A percentile compares a stretch with the other conserved stretches of the same genome.
Evolutionary conservation across 2,888 invertebrate species (phyloP).

Genomic region (Hypena proboscidalis): DNA sequence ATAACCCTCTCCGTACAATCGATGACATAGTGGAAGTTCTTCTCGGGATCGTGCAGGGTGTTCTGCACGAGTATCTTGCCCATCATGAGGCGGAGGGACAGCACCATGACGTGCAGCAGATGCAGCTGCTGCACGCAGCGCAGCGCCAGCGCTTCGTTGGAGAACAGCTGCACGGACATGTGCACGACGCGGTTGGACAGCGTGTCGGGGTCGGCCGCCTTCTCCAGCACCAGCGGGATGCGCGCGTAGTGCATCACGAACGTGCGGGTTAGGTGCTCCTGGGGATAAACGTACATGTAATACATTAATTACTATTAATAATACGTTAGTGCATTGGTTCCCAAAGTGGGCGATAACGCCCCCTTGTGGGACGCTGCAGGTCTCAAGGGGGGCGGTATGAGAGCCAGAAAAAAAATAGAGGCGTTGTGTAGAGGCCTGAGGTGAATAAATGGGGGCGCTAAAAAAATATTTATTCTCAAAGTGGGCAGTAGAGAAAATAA

Average conservation of each 20-base stretch:
- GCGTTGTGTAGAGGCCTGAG: no score
- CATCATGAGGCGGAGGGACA: constrained; percentile 95
- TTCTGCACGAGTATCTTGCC: constrained; percentile 94
- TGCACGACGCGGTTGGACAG: constrained; percentile 98
- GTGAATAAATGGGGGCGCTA: no score
- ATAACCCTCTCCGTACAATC: constrained; percentile 96
- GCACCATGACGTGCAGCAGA: constrained; percentile 97
- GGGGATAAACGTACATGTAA: constrained; percentile 18
- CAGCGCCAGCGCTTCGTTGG: constrained; percentile 95
- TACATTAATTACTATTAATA: not conserved
- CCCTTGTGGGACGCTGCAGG: no score
- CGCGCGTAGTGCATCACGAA: constrained; percentile 98
- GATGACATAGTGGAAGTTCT: constrained; percentile 95
- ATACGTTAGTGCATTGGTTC: no score
- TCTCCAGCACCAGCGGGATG: constrained; percentile 95
- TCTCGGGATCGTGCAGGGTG: constrained; percentile 91
- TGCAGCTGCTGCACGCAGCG: constrained; percentile 96
- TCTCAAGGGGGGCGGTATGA: no score
- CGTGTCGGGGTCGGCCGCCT: constrained; percentile 94
- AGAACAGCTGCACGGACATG: constrained; percentile 98
- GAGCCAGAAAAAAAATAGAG: no score
- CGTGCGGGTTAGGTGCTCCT: constrained; percentile 96
- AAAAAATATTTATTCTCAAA: no score
- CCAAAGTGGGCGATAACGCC: no score
- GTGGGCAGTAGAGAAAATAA: no score